A percentile compares a stretch with the other conserved stretches of the same genome.
phyloP scores from a whole-genome alignment of 2,797 vertebrate genomes.

The Morus bassanus region DNA sequence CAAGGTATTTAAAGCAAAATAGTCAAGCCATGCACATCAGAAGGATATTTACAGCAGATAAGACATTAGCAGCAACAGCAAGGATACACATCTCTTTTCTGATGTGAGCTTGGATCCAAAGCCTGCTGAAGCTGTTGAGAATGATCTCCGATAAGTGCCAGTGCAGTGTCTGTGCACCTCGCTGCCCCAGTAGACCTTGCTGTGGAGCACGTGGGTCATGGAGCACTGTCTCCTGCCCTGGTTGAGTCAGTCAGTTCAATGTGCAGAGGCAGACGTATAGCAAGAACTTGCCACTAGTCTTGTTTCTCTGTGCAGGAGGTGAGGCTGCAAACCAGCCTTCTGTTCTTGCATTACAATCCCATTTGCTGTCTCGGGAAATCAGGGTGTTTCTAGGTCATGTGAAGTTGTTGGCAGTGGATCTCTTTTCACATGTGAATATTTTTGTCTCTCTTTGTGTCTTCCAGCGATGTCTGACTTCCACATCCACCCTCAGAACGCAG shows the following conservation, averaged over 20 bases:
- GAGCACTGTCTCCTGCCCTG: neutral
- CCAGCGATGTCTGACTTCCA: constrained; percentile 96
- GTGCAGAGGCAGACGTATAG: neutral
- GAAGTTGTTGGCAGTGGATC: neutral
- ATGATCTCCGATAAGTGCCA: neutral
- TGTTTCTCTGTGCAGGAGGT: neutral
- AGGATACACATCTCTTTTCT: neutral
- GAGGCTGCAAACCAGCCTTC: neutral
- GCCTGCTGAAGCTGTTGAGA: neutral
- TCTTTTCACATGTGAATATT: neutral
- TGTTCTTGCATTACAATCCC: neutral
- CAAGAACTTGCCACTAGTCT: neutral
- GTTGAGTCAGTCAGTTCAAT: neutral
- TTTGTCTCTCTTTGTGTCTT: constrained; percentile 13
- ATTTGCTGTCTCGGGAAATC: neutral
- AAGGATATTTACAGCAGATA: neutral
- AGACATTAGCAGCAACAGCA: neutral
- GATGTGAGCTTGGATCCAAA: neutral
- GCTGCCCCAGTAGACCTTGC: fast-evolving
- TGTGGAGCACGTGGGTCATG: neutral
- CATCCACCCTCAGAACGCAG: constrained; percentile 89
- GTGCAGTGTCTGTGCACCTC: neutral
- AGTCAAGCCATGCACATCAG: neutral
- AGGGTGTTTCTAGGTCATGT: neutral
- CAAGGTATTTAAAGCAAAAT: neutral